Evolutionary conservation across 2,888 invertebrate genomes (phyloP), one percentile per base, ranked within the genome.

Genomic region (Cephus pygmeus): DNA sequence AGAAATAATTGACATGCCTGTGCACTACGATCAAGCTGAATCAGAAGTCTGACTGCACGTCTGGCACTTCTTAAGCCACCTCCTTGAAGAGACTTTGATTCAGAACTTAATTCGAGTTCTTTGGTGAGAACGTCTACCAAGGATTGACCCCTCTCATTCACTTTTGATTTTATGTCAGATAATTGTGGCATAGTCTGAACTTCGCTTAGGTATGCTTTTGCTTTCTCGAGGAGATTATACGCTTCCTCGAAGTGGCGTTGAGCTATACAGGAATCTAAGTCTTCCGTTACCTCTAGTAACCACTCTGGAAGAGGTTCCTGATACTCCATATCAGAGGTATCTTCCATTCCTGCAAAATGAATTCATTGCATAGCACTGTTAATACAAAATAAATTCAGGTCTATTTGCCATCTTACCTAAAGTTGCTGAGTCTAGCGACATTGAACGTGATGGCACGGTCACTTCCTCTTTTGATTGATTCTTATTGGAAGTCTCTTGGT

Each of bases 221-320:
- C 93, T 86, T 94, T 95, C 84, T 96, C 95, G 84, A 98, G 94
- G 23, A 98, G 92, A 82, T 95, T 94, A 83, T 97, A 96, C 1
- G 98, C 98, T 88, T 97, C 97, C 91, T 98, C 97, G 89, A 99
- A 99, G 91, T 98, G 97, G 85, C 99, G 94, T 92, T 99, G 98
- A 0, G 98, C 99, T 83, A 99, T 97, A 86, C 96, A 95, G 23
- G 98, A 98, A 92, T 99, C 98, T 77, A 99, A 92, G 91, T 99
- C 98, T 91, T 99, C 99, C 1, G 97, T 96, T 4, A 97, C 95
- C 91, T 98, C 98, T 78, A 95, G 92, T 77, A 99, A 92, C 98
- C 98, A 99, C 88, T 97, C 97, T 0, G 98, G 97, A 71, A 92
- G 92, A 2, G 88, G 85, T 56, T 90, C 88, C 30, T 86, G 77